phyloP scores from a whole-genome alignment of 2,888 invertebrate species.

The Drosophila melanosoma region DNA sequence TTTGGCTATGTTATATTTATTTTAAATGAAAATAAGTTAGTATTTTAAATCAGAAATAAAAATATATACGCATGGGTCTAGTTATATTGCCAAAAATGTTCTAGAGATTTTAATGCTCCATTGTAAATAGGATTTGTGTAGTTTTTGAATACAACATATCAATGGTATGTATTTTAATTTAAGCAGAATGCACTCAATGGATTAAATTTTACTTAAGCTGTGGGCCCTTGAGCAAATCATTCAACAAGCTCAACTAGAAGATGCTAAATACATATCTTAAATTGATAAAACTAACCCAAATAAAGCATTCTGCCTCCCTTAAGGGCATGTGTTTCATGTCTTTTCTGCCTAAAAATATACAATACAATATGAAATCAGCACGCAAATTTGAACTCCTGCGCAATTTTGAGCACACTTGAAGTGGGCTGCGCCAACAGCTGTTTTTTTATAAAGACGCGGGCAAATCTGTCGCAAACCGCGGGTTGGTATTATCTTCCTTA shows the following conservation, averaged over 20 bases:
- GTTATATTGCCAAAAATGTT: constrained; percentile 22
- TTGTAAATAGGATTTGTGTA: constrained; percentile 15
- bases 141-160: constrained; percentile 38
- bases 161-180: background rate
- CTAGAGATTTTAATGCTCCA: constrained; percentile 13
- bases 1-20: constrained; percentile 45
- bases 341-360: background rate
- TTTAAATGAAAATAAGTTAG: constrained; percentile 79
- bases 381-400: background rate
- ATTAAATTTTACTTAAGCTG: background rate
- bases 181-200: background rate
- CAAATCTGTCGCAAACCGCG: constrained; percentile 7
- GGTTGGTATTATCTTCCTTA: background rate
- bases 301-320: background rate
- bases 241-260: background rate
- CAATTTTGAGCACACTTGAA: constrained; percentile 13
- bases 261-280: background rate
- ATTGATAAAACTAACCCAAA: background rate
- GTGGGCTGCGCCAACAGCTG: constrained; percentile 34
- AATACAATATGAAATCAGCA: background rate
- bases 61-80: constrained; percentile 10
- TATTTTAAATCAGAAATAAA: constrained; percentile 48
- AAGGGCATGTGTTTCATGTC: background rate
- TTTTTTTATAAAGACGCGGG: constrained; percentile 40
- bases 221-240: background rate